phyloP scores from a whole-genome alignment of 2,888 invertebrate genomes.

The Elaeidobius kamerunicus region DNA sequence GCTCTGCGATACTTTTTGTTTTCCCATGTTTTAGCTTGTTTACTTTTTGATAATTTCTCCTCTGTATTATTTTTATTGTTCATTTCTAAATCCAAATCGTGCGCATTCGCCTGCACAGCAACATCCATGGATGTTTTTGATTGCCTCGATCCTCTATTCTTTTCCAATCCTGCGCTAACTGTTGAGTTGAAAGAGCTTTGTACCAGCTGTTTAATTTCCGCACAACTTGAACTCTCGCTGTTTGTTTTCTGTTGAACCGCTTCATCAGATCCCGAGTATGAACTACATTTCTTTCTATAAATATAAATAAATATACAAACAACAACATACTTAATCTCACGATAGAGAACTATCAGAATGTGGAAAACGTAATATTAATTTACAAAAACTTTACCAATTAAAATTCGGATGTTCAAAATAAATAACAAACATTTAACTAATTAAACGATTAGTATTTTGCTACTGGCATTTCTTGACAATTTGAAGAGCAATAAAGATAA shows the following conservation, averaged over 20 bases:
- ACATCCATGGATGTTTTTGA: slow-evolving; percentile 54
- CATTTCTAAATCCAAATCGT: slow-evolving; percentile 47
- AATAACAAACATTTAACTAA: too few species aligned
- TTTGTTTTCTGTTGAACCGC: slow-evolving; percentile 29
- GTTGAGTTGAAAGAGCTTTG: slow-evolving; percentile 52
- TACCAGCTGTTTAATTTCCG: slow-evolving; percentile 50
- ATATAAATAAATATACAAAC: too few species aligned
- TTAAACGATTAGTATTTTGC: too few species aligned
- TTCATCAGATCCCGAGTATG: slow-evolving; percentile 36
- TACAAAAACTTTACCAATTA: too few species aligned
- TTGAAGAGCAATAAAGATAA: too few species aligned
- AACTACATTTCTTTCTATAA: slow-evolving; percentile 34
- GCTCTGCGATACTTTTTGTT: slow-evolving; percentile 37
- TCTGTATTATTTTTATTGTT: slow-evolving; percentile 36
- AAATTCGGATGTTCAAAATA: too few species aligned
- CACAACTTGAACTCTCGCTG: slow-evolving; percentile 48
- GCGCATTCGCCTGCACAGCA: slow-evolving; percentile 58
- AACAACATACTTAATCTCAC: too few species aligned
- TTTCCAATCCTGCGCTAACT: slow-evolving; percentile 46
- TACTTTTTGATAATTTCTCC: slow-evolving; percentile 37
- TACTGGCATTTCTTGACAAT: too few species aligned
- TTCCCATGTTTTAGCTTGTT: slow-evolving; percentile 41
- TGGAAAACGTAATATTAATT: too few species aligned
- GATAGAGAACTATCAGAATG: too few species aligned
- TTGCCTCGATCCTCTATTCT: slow-evolving; percentile 49